Evolutionary conservation across 2,113 vertebrate species (phyloP).

Genomic region (Leucoraja erinaceus): DNA sequence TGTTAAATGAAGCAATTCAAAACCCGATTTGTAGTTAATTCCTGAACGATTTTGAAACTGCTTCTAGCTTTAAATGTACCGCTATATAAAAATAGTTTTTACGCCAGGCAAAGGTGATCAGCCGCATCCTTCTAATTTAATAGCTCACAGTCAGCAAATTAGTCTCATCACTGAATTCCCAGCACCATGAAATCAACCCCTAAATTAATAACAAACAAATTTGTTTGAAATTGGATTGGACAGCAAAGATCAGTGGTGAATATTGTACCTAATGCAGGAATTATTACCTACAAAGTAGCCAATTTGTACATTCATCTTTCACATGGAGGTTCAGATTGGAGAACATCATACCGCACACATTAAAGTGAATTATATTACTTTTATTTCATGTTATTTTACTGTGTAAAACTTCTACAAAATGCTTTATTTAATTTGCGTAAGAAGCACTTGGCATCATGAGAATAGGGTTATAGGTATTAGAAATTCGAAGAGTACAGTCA

Average conservation of each 20-base stretch:
- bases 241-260: neutral
- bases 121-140: neutral
- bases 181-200: neutral
- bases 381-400: neutral
- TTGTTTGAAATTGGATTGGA: neutral
- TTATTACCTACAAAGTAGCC: neutral
- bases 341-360: neutral
- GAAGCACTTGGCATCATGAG: neutral
- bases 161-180: neutral
- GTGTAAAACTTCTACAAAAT: conserved; percentile 6
- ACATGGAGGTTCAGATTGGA: neutral
- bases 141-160: neutral
- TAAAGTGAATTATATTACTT: neutral
- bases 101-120: neutral
- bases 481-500: neutral
- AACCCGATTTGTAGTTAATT: neutral
- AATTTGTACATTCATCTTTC: neutral
- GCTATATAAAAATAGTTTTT: neutral
- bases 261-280: neutral
- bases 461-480: neutral
- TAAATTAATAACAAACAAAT: neutral
- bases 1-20: neutral
- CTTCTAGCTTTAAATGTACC: neutral
- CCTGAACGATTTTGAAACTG: neutral
- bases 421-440: neutral